Conservation (phyloP, 2,113 vertebrate genomes). For the Psophia crepitans region DNA sequence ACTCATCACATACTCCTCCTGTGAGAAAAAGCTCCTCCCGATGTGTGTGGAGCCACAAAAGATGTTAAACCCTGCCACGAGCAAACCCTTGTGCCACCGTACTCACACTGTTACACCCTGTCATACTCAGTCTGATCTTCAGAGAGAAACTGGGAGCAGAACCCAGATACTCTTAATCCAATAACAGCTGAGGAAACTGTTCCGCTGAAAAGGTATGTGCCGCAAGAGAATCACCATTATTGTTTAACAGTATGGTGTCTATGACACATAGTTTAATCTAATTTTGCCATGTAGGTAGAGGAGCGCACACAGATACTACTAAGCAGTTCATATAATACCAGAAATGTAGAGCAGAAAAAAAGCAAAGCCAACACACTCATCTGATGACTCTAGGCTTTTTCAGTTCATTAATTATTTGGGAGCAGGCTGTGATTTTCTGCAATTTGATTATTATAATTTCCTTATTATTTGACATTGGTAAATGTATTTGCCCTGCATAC, state of each 20-base stretch:
- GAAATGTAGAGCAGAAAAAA: constrained; percentile 12
- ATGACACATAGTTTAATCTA: constrained; percentile 21
- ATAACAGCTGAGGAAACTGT: not conserved
- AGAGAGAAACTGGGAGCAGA: not conserved
- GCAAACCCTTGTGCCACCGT: not conserved
- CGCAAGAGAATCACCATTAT: not conserved
- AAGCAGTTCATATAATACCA: not conserved
- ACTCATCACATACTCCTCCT: not conserved
- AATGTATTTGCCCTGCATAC: not conserved
- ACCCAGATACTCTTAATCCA: not conserved
- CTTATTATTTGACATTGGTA: not conserved
- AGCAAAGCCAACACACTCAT: not conserved
- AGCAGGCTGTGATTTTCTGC: not conserved
- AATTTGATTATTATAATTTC: not conserved
- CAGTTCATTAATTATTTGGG: not conserved
- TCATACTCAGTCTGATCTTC: not conserved
- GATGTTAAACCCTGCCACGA: not conserved
- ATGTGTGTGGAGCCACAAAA: not conserved
- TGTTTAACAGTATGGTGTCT: not conserved
- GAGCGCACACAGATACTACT: not conserved
- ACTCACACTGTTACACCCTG: not conserved
- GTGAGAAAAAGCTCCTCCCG: not conserved
- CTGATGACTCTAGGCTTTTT: not conserved
- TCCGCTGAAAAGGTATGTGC: not conserved
- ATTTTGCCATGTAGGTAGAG: constrained; percentile 15